Percentiles rank a stretch among this genome's conserved stretches.
These are phyloP conservation scores for Myripristis jacobus DNA, from an alignment of 2,797 vertebrate genomes.

Conservation along the genomic window DNA sequence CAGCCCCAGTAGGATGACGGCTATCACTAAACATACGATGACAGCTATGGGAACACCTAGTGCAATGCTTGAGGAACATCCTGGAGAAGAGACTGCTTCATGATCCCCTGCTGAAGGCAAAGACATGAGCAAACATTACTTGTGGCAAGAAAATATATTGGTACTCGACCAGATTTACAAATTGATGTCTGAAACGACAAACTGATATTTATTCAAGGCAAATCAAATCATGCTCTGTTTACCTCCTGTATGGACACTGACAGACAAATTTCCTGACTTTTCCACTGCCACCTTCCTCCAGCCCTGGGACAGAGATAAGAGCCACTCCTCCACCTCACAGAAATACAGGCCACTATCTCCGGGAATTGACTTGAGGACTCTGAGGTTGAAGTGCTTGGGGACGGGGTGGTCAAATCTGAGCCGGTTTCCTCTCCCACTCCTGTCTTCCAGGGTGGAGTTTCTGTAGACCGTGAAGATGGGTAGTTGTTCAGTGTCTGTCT, in stretches of 20 bases:
- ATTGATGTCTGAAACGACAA: not conserved
- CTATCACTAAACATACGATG: constrained; percentile 38
- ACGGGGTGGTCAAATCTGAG: constrained; percentile 67
- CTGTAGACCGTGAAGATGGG: constrained; percentile 64
- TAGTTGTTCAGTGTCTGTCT: not conserved
- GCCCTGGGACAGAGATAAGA: constrained; percentile 59
- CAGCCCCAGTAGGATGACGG: constrained; percentile 54
- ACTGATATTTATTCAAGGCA: not conserved
- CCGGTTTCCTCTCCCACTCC: not conserved
- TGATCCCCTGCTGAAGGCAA: constrained; percentile 34
- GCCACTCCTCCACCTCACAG: constrained; percentile 89
- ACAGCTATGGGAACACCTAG: constrained; percentile 34
- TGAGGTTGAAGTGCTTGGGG: constrained; percentile 62
- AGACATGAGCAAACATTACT: not conserved
- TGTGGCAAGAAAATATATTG: not conserved
- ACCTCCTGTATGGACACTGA: constrained; percentile 81
- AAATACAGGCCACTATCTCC: constrained; percentile 81
- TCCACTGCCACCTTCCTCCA: constrained; percentile 80
- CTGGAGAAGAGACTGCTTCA: fast-evolving
- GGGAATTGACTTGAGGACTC: constrained; percentile 22
- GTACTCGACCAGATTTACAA: not conserved
- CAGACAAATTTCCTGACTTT: constrained; percentile 75
- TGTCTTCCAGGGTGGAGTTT: constrained; percentile 63
- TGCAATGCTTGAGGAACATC: not conserved
- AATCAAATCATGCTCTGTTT: constrained; percentile 28